Evolutionary conservation across 2,888 invertebrate species (phyloP), one percentile per base, ranked within the genome.

Genomic region (Erpobdella octoculata): DNA sequence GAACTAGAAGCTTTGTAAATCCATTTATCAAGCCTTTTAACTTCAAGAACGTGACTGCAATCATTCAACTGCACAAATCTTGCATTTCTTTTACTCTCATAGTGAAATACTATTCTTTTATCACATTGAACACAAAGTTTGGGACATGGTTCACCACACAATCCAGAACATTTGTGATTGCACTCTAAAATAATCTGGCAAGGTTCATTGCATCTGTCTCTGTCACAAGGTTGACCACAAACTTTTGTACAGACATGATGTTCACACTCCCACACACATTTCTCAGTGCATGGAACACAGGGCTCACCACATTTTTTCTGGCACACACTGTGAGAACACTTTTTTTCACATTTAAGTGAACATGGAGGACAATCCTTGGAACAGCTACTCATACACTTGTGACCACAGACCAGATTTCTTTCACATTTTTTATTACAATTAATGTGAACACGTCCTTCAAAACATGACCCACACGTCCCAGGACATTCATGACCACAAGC

Each of bases 121-220:
- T 81, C 79, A 82, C 89, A 90, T 21, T 79, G 64, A 35, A 84
- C 81, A 82, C 89, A 90, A 69, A 87, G 77, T 38, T 80, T 80
- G 21, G 88, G 88, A 80, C 89, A 89, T 15, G 85, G 85, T 80
- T 90, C 89, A n/a, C 89, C 89, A 83, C 90, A 90, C 68, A 89
- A 85, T 18, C 89, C 89, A 78, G 88, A 85, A 82, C 89, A 80
- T 8, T 79, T 78, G 82, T 89, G 89, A 0, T 84, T 83, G 82
- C 89, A 90, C 48, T 76, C 2, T 5, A 62, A 35, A 21, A 9
- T 12, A 73, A 79, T 78, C 15, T 18, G 66, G 74, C 85, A 83
- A 4, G 82, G 80, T 64, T 78, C 76, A 48, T 80, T 71, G 70
- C 84, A 84, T 0, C 78, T 77, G 5, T 73, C 76, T 35, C 83